These are phyloP conservation scores for Arvicanthis niloticus DNA, from an alignment of 2,113 vertebrate genomes.

Conservation along the genomic window DNA sequence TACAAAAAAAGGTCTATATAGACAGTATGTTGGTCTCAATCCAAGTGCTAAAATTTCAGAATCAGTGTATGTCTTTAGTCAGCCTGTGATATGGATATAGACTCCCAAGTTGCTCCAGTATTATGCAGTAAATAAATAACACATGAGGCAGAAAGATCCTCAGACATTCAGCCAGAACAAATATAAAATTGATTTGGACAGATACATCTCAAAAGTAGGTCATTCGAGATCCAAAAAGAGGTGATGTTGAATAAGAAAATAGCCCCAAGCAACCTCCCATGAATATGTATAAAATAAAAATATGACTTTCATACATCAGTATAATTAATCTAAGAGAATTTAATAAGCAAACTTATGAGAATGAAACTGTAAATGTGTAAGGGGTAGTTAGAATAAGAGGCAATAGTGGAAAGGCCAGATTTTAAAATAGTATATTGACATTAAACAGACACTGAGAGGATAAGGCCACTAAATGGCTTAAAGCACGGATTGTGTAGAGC, in stretches of 20 bases:
- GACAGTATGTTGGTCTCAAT: background rate
- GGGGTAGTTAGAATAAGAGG: background rate
- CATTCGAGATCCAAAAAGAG: constrained; percentile 5
- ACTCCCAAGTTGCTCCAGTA: background rate
- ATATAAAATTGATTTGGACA: constrained; percentile 59
- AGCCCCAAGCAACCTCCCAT: background rate
- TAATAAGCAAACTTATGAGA: background rate
- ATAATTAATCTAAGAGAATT: constrained; percentile 25
- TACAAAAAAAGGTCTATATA: background rate
- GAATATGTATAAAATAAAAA: background rate
- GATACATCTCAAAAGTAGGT: background rate
- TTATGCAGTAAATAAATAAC: constrained; percentile 54
- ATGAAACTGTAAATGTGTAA: background rate
- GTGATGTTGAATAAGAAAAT: constrained; percentile 28
- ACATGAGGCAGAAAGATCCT: constrained; percentile 2
- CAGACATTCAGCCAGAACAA: constrained; percentile 40
- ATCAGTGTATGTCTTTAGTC: background rate
- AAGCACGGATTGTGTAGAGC: background rate
- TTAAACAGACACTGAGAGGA: background rate
- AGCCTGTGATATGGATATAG: constrained; percentile 40
- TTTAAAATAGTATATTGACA: background rate
- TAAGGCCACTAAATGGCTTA: background rate
- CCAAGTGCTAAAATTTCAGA: constrained; percentile 10
- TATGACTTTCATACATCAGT: background rate
- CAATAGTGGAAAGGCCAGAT: background rate